A percentile compares a stretch with the other conserved stretches of the same genome.
Conservation (phyloP, 2,797 vertebrate genomes). For the Octomys mimax region DNA sequence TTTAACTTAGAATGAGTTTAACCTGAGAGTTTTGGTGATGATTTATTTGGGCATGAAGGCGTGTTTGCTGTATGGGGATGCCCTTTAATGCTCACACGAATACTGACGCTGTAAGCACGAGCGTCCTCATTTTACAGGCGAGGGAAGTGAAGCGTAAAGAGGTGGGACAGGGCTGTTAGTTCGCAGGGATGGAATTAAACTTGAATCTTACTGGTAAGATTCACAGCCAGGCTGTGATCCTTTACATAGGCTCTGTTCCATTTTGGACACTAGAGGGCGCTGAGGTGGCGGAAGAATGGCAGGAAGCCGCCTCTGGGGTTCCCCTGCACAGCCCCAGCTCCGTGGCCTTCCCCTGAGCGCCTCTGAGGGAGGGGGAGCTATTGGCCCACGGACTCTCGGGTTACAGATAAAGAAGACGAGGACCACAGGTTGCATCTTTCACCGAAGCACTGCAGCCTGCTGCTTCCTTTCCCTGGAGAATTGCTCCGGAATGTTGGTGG, state of each 20-base stretch:
- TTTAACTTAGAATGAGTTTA: not conserved
- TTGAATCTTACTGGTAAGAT: not conserved
- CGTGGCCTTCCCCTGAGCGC: not conserved
- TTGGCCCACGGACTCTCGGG: not conserved
- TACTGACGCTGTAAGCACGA: not conserved
- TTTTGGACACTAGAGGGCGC: slow-evolving; percentile 68
- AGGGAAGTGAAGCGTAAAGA: not conserved
- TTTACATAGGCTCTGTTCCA: not conserved
- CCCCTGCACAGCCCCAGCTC: not conserved
- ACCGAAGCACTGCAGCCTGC: not conserved
- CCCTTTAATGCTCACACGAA: slow-evolving; percentile 11
- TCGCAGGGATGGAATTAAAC: not conserved
- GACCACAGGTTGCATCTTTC: not conserved
- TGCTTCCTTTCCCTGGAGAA: not conserved
- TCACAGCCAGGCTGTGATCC: not conserved
- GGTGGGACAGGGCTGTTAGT: not conserved
- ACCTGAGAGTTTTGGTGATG: not conserved
- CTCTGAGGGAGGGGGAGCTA: not conserved
- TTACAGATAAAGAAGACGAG: not conserved
- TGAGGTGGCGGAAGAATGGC: not conserved
- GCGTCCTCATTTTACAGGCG: not conserved
- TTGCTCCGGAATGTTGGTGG: not conserved
- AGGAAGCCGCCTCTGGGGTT: not conserved
- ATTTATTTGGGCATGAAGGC: not conserved
- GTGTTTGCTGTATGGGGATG: not conserved